Conservation (phyloP, 1,140 invertebrate genomes). For the Muscidifurax raptorellus region DNA sequence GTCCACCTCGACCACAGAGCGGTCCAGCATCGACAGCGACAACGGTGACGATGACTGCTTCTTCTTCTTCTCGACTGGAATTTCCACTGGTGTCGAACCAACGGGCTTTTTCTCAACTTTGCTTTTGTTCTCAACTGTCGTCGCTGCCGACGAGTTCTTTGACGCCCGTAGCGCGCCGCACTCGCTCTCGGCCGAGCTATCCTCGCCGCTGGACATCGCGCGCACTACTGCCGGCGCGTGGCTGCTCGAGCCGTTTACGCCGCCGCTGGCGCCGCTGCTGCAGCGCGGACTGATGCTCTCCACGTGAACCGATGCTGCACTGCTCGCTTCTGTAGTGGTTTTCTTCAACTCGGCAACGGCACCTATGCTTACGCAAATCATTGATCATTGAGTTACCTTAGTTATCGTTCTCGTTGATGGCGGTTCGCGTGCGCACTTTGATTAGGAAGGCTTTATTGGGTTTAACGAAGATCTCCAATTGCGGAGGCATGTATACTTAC, state of each 20-base stretch:
- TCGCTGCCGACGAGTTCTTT: not conserved
- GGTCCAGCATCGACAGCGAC: not conserved
- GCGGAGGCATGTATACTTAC: too few relatives aligned
- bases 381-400: not conserved
- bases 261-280: slow-evolving; percentile 32
- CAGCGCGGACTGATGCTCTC: slow-evolving; percentile 6
- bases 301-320: not conserved
- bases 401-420: not conserved
- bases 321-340: not conserved
- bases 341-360: not conserved
- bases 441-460: not conserved
- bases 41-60: not conserved
- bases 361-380: slow-evolving; percentile 29
- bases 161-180: slow-evolving; percentile 34
- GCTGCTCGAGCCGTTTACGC: slow-evolving; percentile 25
- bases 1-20: not conserved
- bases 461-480: not conserved
- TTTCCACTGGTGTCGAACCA: not conserved
- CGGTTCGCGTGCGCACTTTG: not conserved
- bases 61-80: not conserved
- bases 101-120: not conserved
- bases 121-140: not conserved
- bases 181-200: slow-evolving; percentile 63
- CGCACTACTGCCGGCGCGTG: slow-evolving; percentile 62
- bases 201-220: slow-evolving; percentile 71